Evolutionary conservation across 2,113 vertebrate genomes (phyloP).

Genomic region (Rhinopomastus cyanomelas): DNA sequence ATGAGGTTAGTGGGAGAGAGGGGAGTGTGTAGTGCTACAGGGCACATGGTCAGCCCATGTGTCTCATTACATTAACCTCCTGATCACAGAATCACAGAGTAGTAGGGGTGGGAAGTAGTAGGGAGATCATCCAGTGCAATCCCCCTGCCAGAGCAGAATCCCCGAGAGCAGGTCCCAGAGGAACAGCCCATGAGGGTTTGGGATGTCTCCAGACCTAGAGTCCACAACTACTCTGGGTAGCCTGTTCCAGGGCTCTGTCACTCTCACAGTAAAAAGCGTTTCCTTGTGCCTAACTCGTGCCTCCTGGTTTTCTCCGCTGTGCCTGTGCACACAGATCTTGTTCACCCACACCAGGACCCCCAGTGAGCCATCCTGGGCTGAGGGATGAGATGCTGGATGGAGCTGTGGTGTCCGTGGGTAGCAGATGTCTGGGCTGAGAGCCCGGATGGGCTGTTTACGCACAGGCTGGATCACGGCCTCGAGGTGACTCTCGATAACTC

Average conservation of each 20-base stretch:
- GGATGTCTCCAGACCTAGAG: too few species aligned
- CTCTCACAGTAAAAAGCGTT: too few species aligned
- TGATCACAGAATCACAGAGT: rapidly evolving
- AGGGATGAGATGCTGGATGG: rapidly evolving
- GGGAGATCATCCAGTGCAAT: too few species aligned
- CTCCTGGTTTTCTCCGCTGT: neutral
- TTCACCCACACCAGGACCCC: neutral
- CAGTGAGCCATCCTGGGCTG: neutral
- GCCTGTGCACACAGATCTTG: neutral
- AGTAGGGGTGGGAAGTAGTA: too few species aligned
- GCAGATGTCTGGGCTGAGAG: neutral
- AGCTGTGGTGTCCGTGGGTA: rapidly evolving
- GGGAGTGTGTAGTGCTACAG: neutral
- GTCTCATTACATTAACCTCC: rapidly evolving
- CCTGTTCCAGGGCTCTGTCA: too few species aligned
- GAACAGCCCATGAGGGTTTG: too few species aligned
- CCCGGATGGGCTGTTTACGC: neutral
- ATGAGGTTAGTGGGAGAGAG: neutral
- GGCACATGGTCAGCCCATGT: neutral
- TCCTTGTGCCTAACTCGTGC: too few species aligned
- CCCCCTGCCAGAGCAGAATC: too few species aligned
- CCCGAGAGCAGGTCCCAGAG: too few species aligned
- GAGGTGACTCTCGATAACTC: neutral
- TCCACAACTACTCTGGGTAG: too few species aligned
- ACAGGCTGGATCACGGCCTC: rapidly evolving